phyloP scores from a whole-genome alignment of 1,140 invertebrate genomes.

The Archivesica marissinica region DNA sequence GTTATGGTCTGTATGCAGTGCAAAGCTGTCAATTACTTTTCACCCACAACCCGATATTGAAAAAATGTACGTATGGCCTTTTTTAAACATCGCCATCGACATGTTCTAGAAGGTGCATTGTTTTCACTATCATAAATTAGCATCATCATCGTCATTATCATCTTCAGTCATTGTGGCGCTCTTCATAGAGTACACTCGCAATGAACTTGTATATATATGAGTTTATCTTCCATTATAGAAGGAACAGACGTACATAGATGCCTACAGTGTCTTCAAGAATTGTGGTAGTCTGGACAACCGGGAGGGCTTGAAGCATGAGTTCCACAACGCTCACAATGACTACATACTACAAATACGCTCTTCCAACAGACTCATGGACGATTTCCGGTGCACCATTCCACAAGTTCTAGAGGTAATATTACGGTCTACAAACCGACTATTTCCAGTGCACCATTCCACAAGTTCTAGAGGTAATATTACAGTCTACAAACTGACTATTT shows the following conservation, averaged over 20 bases:
- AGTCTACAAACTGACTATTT: no score
- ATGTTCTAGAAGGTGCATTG: no score
- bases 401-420: constrained; percentile 84
- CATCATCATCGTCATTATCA: no score
- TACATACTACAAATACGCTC: constrained; percentile 96
- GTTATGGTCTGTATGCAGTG: no score
- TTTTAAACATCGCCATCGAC: no score
- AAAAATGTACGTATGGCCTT: no score
- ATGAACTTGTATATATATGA: no score
- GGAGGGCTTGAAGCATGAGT: constrained; percentile 85
- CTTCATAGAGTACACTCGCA: no score
- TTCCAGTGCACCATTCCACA: constrained; percentile 86
- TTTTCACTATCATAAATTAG: background rate
- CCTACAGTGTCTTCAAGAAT: constrained; percentile 85
- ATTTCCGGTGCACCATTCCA: constrained; percentile 87
- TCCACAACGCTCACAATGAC: constrained; percentile 96
- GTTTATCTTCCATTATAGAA: constrained; percentile 80
- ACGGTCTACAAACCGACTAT: constrained; percentile 95
- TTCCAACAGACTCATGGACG: constrained; percentile 93
- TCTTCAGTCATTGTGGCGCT: no score
- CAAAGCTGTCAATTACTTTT: no score
- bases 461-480: constrained; percentile 75
- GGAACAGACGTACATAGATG: constrained; percentile 92
- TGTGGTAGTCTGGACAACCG: constrained; percentile 87
- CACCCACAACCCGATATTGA: no score